These are phyloP conservation scores for Lordiphosa stackelbergi DNA, from an alignment of 1,140 invertebrate species.

Conservation along the genomic window DNA sequence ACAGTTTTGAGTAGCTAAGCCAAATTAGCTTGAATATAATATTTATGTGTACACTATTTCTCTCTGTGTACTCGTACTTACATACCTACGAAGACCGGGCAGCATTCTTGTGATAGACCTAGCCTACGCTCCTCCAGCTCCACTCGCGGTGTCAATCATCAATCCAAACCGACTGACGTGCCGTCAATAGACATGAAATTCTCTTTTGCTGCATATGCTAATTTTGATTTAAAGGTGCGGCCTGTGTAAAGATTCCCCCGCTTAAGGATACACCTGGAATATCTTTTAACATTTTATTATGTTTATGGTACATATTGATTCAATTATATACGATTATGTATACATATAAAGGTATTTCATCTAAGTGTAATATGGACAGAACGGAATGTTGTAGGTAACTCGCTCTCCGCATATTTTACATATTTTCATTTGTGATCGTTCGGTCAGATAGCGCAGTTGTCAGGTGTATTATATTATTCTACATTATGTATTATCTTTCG, in stretches of 20 bases:
- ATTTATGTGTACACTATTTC: too few species aligned
- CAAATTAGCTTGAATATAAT: too few species aligned
- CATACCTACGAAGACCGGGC: neutral
- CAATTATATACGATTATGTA: slow-evolving; percentile 33
- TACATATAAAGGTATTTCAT: slow-evolving; percentile 17
- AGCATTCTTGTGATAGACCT: neutral
- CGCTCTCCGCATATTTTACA: slow-evolving; percentile 1
- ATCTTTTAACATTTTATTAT: slow-evolving; percentile 56
- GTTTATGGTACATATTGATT: slow-evolving; percentile 61
- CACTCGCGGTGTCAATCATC: slow-evolving; percentile 34
- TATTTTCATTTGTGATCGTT: slow-evolving; percentile 39
- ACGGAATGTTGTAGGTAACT: slow-evolving; percentile 3
- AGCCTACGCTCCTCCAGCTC: slow-evolving; percentile 2
- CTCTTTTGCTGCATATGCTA: slow-evolving; percentile 22
- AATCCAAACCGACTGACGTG: slow-evolving; percentile 21
- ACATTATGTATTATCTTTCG: slow-evolving; percentile 49
- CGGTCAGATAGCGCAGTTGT: slow-evolving; percentile 8
- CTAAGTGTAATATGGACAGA: slow-evolving; percentile 36
- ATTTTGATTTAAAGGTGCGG: too few species aligned
- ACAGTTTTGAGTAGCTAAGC: too few species aligned
- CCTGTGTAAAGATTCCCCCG: too few species aligned
- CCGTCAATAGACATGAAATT: slow-evolving; percentile 16
- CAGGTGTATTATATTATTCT: slow-evolving; percentile 52
- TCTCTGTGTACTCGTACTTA: too few species aligned
- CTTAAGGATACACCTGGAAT: slow-evolving; percentile 3